These are phyloP conservation scores for Episyrphus balteatus DNA, from an alignment of 1,140 invertebrate genomes.

Conservation along the genomic window DNA sequence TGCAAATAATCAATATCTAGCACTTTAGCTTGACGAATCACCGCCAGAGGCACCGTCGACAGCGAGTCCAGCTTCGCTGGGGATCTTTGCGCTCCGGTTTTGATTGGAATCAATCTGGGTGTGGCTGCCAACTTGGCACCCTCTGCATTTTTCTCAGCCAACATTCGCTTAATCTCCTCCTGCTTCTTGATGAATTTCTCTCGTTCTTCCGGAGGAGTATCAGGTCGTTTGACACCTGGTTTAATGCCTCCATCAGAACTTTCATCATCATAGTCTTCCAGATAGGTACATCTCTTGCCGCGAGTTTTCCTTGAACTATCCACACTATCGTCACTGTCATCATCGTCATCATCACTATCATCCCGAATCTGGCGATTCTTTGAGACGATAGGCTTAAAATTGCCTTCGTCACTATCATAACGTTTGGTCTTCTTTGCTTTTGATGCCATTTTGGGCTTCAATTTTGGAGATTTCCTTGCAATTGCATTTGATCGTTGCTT, in stretches of 20 bases:
- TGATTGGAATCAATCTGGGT: constrained; percentile 28
- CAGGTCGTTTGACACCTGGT: constrained; percentile 34
- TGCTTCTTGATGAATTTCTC: constrained; percentile 35
- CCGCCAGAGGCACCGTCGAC: constrained; percentile 30
- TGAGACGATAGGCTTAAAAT: constrained; percentile 29
- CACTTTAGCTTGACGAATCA: constrained; percentile 36
- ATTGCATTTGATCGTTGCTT: constrained; percentile 15
- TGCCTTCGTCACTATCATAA: constrained; percentile 29
- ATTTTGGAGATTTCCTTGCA: constrained; percentile 24
- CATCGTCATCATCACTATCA: constrained; percentile 28
- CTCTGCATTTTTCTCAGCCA: constrained; percentile 34
- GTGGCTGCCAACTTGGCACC: constrained; percentile 32
- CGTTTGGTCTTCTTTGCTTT: constrained; percentile 20
- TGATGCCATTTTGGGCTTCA: constrained; percentile 15
- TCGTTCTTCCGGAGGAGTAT: constrained; percentile 34
- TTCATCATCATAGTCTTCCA: constrained; percentile 41
- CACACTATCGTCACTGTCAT: constrained; percentile 38
- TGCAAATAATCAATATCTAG: constrained; percentile 34
- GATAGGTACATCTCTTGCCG: constrained; percentile 59
- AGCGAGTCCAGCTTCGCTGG: constrained; percentile 25
- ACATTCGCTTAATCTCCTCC: constrained; percentile 36
- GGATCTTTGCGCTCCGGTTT: constrained; percentile 11
- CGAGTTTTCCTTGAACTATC: constrained; percentile 49
- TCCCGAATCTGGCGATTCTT: constrained; percentile 27
- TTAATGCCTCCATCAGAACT: constrained; percentile 44